Conservation (phyloP, 1,140 invertebrate genomes). For the Drosophila guanche region DNA sequence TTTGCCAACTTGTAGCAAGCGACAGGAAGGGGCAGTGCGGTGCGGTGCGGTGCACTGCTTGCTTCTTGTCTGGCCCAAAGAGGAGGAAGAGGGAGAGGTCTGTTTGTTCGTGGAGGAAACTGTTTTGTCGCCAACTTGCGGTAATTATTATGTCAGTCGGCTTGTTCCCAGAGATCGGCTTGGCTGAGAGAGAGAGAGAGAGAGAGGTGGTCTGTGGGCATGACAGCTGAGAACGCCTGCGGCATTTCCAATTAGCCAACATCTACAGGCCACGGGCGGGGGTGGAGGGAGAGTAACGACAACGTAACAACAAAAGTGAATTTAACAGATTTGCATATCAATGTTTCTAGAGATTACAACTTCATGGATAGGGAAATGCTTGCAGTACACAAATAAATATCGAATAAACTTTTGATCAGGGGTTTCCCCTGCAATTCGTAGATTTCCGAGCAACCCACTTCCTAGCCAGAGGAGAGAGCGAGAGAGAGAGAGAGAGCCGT, state of each 20-base stretch:
- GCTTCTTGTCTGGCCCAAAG: too few relatives aligned
- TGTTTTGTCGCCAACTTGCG: constrained; percentile 69
- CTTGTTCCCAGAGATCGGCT: constrained; percentile 29
- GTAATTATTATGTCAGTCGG: constrained; percentile 76
- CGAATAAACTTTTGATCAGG: constrained; percentile 8
- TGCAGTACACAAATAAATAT: background rate
- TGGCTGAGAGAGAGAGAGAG: background rate
- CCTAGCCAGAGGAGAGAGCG: too few relatives aligned
- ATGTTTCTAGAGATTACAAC: constrained; percentile 23
- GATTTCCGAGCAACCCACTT: too few relatives aligned
- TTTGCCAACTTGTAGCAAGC: constrained; percentile 45
- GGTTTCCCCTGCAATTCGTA: too few relatives aligned
- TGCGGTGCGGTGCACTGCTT: background rate
- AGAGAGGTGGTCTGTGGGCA: constrained; percentile 3
- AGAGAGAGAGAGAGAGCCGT: too few relatives aligned
- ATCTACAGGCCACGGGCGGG: constrained; percentile 45
- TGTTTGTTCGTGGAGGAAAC: constrained; percentile 15
- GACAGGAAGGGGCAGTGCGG: background rate
- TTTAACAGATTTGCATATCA: constrained; percentile 62
- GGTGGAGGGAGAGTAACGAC: constrained; percentile 15
- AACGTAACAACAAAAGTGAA: constrained; percentile 64
- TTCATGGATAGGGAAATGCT: background rate
- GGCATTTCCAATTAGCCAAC: constrained; percentile 75
- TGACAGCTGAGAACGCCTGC: constrained; percentile 59
- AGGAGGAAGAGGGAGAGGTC: background rate